Evolutionary conservation across 2,888 invertebrate genomes (phyloP), one percentile per base, ranked within the genome.

Genomic region (Hydrotaea diabolus): DNA sequence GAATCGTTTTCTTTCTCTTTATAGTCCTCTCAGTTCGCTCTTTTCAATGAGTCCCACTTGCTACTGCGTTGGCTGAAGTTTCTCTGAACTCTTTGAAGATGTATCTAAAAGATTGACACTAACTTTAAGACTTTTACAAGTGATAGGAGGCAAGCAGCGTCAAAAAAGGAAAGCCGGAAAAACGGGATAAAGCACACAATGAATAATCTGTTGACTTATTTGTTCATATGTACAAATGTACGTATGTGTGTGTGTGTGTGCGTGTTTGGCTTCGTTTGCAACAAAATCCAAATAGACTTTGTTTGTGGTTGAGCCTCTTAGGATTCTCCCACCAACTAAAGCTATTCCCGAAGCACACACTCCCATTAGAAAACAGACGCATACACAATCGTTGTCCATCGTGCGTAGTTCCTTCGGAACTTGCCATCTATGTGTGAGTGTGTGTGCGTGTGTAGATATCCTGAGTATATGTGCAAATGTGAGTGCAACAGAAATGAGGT

Each of bases 91-190:
- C 8, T 21, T 5, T 55, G 55, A 31, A 31, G 7, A 9, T 55
- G 55, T 59, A 59, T 59, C 59, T 59, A 59, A 59, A 23, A 23
- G 59, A 15, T 59, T 59, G 59, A 59, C 59, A 23, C 26, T 59
- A 59, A 59, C 59, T 59, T 59, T 26, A 26, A 11, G 59, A 13
- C 26, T 26, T 26, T 59, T 59, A 11, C 59, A 7, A 7, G 59
- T 23, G 26, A 26, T 15, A 15, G 1, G 23, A 15, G 26, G 23
- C 26, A 26, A 59, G 3, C n/a, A n/a, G n/a, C n/a, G n/a, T n/a
- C n/a, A n/a, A 49, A 15, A 49, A 49, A 49, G 9, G 39, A 39
- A 13, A 39, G 9, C 31, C 9, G 39, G 11, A 39, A 39, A 39
- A 39, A 39, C 36, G n/a, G n/a, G n/a, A n/a, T n/a, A n/a, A 36